These are phyloP conservation scores for Ormyrus labotus DNA, from an alignment of 2,888 invertebrate species.

Conservation along the genomic window DNA sequence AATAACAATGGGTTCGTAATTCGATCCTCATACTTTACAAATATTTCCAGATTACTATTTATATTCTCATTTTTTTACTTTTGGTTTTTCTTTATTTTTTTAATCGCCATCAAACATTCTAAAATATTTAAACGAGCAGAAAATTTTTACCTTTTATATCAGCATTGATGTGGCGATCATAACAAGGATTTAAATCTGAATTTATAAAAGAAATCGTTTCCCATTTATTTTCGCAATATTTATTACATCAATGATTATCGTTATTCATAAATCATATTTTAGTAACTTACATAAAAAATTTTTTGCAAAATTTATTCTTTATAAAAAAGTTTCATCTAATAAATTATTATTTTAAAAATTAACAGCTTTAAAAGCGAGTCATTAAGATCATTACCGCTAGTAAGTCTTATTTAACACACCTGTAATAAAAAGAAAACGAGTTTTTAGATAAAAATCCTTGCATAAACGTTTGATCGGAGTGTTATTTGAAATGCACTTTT, in stretches of 20 bases:
- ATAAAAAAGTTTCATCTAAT: conserved; percentile 25
- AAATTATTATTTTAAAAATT: conserved; percentile 1
- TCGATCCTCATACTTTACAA: conserved; percentile 64
- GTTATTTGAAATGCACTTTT: conserved; percentile 53
- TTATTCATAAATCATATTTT: conserved; percentile 6
- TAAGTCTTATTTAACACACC: conserved; percentile 11
- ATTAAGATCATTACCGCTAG: conserved; percentile 21
- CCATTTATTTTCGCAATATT: conserved; percentile 31
- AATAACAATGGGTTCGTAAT: conserved; percentile 66
- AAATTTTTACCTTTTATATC: conserved; percentile 47
- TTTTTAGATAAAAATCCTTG: conserved; percentile 49
- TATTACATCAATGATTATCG: neutral
- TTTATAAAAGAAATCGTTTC: conserved; percentile 34
- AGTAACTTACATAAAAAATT: conserved; percentile 2
- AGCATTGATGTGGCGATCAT: conserved; percentile 34
- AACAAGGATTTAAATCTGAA: conserved; percentile 51
- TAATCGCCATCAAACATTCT: conserved; percentile 53
- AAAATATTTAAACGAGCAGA: conserved; percentile 53
- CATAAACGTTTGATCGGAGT: conserved; percentile 40
- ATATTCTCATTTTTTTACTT: conserved; percentile 54
- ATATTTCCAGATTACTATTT: conserved; percentile 57
- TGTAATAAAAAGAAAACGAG: conserved; percentile 47
- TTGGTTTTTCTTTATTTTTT: conserved; percentile 41
- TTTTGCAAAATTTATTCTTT: conserved; percentile 20
- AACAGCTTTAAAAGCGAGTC: conserved; percentile 16